Evolutionary conservation across 2,113 vertebrate genomes (phyloP).

Genomic region (Bubo blakistoni): DNA sequence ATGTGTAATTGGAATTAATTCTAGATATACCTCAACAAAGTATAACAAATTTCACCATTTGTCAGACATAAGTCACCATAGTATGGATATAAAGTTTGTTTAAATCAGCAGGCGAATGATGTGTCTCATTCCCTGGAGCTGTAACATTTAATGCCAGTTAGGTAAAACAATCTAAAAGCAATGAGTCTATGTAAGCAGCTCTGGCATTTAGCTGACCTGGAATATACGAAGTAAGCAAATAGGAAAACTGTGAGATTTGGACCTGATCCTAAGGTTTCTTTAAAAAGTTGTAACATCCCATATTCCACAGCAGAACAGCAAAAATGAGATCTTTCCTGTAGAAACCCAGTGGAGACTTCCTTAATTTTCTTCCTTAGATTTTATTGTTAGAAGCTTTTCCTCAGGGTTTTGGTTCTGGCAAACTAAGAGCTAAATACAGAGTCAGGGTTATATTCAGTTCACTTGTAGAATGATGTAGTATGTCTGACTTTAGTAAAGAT

Average conservation of each 20-base stretch:
- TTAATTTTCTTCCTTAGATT: background rate
- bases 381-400: background rate
- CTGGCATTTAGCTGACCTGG: background rate
- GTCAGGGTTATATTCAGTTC: background rate
- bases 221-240: background rate
- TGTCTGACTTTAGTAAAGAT: background rate
- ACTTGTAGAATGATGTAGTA: background rate
- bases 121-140: background rate
- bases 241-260: background rate
- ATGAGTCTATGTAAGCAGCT: background rate
- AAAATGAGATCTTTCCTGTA: background rate
- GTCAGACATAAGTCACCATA: background rate
- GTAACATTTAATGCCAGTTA: background rate
- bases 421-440: background rate
- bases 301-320: background rate
- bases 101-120: background rate
- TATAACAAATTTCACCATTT: background rate
- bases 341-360: background rate
- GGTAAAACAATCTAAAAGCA: background rate
- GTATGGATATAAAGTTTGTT: background rate
- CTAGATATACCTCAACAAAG: background rate
- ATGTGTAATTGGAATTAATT: background rate
- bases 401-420: background rate
- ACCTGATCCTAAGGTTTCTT: background rate
- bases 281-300: background rate